Base-by-base conservation (phyloP, 2,888 invertebrate genomes). In the Octonoba sinensis region DNA sequence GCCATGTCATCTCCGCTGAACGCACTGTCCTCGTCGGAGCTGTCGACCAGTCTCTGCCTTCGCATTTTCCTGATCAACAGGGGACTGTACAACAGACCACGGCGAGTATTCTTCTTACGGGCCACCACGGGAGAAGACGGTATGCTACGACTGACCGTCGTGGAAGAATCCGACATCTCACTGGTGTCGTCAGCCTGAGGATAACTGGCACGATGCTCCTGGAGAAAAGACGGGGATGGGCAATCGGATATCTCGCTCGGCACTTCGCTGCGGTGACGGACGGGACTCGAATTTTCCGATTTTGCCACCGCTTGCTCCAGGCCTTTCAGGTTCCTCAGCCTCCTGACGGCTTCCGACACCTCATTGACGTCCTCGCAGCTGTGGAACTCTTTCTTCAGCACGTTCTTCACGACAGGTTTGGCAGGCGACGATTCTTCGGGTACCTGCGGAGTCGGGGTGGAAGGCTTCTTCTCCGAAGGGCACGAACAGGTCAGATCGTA, bases 21-120 rank as follows among this genome's bases (percentile, higher is more conserved):
- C 24, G 86, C 86, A 56, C 86, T 83, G 74, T 88, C 88, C n/a
- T 87, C 87, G 57, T 88, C 87, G 8, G 87, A 87, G 73, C 87
- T 87, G 64, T 87, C 87, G 27, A 87, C 86, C 65, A 84, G 82
- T 67, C 84, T 84, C 57, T 84, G 84, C 20, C 85, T 84, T 49
- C 85, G 76, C 64, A 84, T 91, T 82, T 92, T 91, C 83, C 95
- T 91, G 86, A 93, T 93, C 71, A 96, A 89, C 69, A 96, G 90
- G 3, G 96, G 96, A 0, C 95, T 95, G 88, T 95, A 96, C 66
- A 96, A 91, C 12, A 86, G 77, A 24, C 84, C 83, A 22, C 83
- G 83, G 11, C 85, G 83, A 12, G 76, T 71, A 18, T 77, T 69
- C 16, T 82, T 72, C 47, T 82, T 76, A 1, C 82, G 70, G 13